phyloP scores from a whole-genome alignment of 2,888 invertebrate genomes.

The Thumatha senex region DNA sequence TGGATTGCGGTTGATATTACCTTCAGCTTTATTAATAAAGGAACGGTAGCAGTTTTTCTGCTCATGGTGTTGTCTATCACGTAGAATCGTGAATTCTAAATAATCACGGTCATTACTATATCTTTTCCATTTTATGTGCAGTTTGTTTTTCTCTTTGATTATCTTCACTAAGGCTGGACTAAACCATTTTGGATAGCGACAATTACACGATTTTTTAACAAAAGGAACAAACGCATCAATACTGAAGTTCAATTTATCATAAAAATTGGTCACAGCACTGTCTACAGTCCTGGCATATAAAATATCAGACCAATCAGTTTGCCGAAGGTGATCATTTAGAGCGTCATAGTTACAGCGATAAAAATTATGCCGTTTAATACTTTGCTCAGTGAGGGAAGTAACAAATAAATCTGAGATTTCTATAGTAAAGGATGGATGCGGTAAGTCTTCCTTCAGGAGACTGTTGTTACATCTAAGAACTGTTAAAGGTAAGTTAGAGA shows the following conservation, averaged over 20 bases:
- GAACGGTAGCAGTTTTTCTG: not conserved
- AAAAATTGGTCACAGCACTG: not conserved
- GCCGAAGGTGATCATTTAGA: not conserved
- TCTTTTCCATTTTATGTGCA: slow-evolving; percentile 8
- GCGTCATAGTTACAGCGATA: not conserved
- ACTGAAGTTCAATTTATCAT: not conserved
- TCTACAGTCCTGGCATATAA: not conserved
- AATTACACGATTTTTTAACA: not conserved
- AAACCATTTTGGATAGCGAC: not conserved
- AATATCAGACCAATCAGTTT: not conserved
- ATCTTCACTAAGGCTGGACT: not conserved
- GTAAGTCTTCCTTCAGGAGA: not conserved
- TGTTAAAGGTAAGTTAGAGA: not conserved
- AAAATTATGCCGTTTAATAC: not conserved
- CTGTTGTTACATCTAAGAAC: not conserved
- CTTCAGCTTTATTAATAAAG: not conserved
- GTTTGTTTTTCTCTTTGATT: not conserved
- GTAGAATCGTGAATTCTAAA: slow-evolving; percentile 4
- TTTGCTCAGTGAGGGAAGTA: not conserved
- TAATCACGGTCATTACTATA: slow-evolving; percentile 12
- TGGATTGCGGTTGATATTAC: not conserved
- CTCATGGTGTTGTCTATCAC: not conserved
- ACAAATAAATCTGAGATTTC: not conserved
- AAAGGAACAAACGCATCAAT: not conserved
- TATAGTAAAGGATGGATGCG: not conserved